A percentile compares a stretch with the other conserved stretches of the same genome.
Evolutionary conservation across 2,888 invertebrate species (phyloP).

Genomic region (Harpagoxenus sublaevis): DNA sequence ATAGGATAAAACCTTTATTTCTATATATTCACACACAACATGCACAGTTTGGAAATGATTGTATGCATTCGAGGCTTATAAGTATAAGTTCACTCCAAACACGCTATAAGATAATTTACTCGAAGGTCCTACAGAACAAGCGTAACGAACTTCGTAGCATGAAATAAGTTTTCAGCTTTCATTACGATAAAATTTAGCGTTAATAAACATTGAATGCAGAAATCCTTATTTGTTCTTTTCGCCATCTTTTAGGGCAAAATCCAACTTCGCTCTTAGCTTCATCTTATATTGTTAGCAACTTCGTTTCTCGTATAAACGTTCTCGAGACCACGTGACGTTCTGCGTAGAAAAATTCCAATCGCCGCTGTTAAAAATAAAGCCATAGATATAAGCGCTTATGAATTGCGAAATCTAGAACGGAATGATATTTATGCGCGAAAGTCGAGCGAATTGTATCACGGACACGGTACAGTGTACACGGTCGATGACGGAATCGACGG

Average conservation of each 20-base stretch:
- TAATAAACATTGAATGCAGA: background rate
- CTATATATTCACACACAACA: too few species aligned
- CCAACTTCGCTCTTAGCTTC: background rate
- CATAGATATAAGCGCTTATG: background rate
- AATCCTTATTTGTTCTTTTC: background rate
- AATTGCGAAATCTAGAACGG: constrained; percentile 14
- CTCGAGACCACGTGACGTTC: background rate
- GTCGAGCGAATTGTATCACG: background rate
- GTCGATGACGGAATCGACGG: background rate
- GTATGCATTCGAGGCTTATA: background rate
- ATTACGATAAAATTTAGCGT: background rate
- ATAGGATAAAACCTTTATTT: background rate
- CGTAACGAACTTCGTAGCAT: background rate
- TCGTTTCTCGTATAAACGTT: background rate
- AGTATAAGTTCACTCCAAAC: background rate
- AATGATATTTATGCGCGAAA: constrained; percentile 14
- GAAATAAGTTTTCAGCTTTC: background rate
- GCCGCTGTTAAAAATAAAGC: constrained; percentile 15
- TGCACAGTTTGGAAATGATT: background rate
- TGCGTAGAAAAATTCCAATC: background rate
- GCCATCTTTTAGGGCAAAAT: background rate
- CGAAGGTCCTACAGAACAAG: background rate
- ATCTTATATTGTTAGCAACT: background rate
- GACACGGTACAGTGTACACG: too few species aligned
- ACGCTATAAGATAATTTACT: background rate